Evolutionary conservation across 2,888 invertebrate genomes (phyloP), one percentile per base, ranked within the genome.

Genomic region (Diaperis boleti): DNA sequence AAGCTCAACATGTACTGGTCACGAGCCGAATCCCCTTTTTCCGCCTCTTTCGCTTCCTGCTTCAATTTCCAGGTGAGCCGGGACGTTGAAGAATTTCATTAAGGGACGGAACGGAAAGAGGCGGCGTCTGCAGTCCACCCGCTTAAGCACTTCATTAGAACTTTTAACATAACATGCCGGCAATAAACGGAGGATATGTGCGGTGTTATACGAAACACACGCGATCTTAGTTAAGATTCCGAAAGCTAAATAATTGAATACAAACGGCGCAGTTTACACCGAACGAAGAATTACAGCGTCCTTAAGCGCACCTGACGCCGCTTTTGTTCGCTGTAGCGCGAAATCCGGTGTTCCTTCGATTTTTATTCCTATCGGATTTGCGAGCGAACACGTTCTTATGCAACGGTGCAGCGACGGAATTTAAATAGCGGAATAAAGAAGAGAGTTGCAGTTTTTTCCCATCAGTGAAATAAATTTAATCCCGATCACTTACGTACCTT

Each of bases 61-160:
- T 17, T 13, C 18, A 11, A 26, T 44, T 18, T 44, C 39, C 29
- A 55, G 42, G 42, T 55, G 33, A 8, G 18, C 26, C 22, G 41
- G 15, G 2, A 39, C n/a, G 39, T 7, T n/a, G 29, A 59, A 50
- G 62, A 56, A 56, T 62, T 62, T 62, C 62, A 62, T 62, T 62
- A 62, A 5, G 8, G 42, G 56, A 31, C 10, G 8, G 42, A 62
- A 26, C 22, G 29, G 49, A n/a, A 42, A 56, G 39, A 29, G 62
- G 62, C 42, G 62, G 47, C n/a, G 11, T 29, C 39, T 47, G 13
- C 22, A 47, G 14, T 37, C 39, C 33, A 22, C 57, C 57, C 45
- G 22, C 37, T 22, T 47, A 39, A 49, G 37, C 42, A 22, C 47
- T 62, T 62, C 57, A 62, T 57, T 62, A 62, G 57, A 50, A 62